Base-by-base conservation (phyloP, 2,797 vertebrate genomes). In the Lacerta viridis region DNA sequence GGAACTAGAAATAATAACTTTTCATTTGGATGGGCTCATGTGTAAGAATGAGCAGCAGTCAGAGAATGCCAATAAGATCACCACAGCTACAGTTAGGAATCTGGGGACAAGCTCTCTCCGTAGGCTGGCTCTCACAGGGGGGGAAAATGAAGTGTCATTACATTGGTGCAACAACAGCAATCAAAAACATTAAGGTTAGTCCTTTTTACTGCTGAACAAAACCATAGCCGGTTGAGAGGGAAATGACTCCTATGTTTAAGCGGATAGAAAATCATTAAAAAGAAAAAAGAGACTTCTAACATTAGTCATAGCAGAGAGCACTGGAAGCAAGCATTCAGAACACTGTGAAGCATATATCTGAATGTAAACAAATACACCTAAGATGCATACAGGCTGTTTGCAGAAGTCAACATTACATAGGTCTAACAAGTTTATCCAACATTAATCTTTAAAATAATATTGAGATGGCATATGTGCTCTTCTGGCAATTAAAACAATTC, bases 11-110 rank as follows among this genome's bases (percentile, higher is more conserved):
- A 84, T 86, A 90, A 84, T 88, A 92, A 36, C 93, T 90, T 87
- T 94, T 68, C 87, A 59, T 89, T n/a, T 88, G 93, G 88, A 88
- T 87, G 77, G 50, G 50, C 92, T 90, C 89, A 36, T 92, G 82
- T 87, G 83, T 84, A 85, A 91, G 91, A 88, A 91, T 23, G 90
- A 89, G 86, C 88, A 93, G 79, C 86, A 87, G 72, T 85, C 87
- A 90, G 80, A 93, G 89, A 66, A 92, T 7, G 20, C 89, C 90
- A 88, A 84, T 27, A 74, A 88, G 43, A 92, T 72, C 5, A 18
- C 79, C 89, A 92, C 50, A 84, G 79, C 82, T 86, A 85, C 39
- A 76, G 33, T 0, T 3, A 6, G 69, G 84, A 84, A 92, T 89
- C 78, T 81, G 85, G 86, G 79, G 17, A 61, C 36, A 86, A 59